Evolutionary conservation across 2,113 vertebrate genomes (phyloP), one percentile per base, ranked within the genome.

Genomic region (Corythornis madagascariensis): DNA sequence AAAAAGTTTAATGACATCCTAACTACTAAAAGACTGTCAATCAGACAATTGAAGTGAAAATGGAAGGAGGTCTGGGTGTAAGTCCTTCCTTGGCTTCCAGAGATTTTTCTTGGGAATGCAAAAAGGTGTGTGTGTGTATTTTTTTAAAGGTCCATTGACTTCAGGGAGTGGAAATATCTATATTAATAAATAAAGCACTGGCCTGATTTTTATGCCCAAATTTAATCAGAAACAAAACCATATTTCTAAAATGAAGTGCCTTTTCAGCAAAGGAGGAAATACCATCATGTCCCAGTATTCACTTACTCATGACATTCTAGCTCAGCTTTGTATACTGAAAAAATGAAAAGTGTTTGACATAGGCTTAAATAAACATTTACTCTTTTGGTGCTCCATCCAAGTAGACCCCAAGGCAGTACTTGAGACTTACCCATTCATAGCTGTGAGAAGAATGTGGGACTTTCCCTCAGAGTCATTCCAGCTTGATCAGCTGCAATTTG

Each of bases 331-430:
- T 88, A 28, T 86, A 77, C 83, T 91, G 75, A 80, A 95, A 95
- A 95, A 77, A 88, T 83, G 86, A n/a, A 6, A 83, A 94, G 72
- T 94, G 92, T 92, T 91, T 94, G 72, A 91, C 85, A 64, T 47
- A 77, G 79, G 29, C 83, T 94, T 93, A 93, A 90, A 90, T 94
- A 95, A 96, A 95, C 94, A 93, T 91, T 95, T 89, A 91, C 47
- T n/a, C 88, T 91, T 79, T 90, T 85, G 71, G 42, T 79, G 31
- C 48, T 95, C 56, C 69, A 83, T 94, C 90, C 75, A 88, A 95
- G 52, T 43, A 47, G 25, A 94, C 60, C 85, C 64, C 79, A 92
- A 88, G n/a, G 69, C 88, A 86, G 64, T 77, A n/a, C 86, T 90
- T 92, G 82, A 85, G 85, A 83, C 56, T 71, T 91, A 91, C 22